phyloP scores from a whole-genome alignment of 2,797 vertebrate genomes.

The Sciurus carolinensis region DNA sequence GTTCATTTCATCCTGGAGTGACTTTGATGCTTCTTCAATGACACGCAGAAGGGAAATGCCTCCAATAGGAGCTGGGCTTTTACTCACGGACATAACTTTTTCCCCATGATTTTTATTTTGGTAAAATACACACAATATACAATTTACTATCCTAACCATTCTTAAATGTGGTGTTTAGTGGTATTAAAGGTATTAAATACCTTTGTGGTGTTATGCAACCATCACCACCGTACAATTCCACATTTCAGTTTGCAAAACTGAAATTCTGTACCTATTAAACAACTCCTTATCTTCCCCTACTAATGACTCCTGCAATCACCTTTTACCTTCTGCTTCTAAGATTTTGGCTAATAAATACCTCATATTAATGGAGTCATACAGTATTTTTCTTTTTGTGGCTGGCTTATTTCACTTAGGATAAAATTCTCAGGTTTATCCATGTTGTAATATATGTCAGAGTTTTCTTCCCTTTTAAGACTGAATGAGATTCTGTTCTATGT shows the following conservation, averaged over 20 bases:
- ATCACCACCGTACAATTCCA: background rate
- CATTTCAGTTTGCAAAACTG: background rate
- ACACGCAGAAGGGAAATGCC: background rate
- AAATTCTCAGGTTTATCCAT: background rate
- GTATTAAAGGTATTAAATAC: background rate
- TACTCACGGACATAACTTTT: background rate
- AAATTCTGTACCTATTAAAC: background rate
- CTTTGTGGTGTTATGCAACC: background rate
- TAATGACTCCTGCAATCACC: background rate
- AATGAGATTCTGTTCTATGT: too few relatives aligned
- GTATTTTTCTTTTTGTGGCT: background rate
- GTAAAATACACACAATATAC: background rate
- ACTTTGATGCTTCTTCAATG: slow-evolving; percentile 14
- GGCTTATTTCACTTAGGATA: background rate
- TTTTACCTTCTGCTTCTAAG: background rate
- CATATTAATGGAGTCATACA: background rate
- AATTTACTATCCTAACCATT: background rate
- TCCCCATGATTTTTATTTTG: background rate
- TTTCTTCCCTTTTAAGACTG: background rate
- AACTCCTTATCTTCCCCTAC: too few relatives aligned
- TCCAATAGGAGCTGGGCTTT: background rate
- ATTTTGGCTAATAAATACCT: background rate
- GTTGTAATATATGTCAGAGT: background rate
- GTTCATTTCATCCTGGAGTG: background rate
- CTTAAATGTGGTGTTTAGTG: background rate